Percentiles rank a stretch among this genome's conserved stretches.
Conservation (phyloP, 2,888 invertebrate genomes). For the Aleiodes testaceus region DNA sequence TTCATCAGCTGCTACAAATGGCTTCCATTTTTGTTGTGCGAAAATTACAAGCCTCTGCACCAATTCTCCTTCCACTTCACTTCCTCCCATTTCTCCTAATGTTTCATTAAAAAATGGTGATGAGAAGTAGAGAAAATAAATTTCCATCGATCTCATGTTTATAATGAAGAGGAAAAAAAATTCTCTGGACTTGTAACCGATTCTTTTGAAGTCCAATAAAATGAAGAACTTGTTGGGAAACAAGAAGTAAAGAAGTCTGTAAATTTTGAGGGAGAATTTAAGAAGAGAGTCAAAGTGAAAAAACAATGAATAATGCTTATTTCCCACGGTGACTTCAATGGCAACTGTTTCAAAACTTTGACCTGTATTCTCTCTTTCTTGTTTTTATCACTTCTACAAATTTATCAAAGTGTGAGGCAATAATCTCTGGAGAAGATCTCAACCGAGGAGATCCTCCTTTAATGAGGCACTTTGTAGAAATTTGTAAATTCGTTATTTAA, state of each 20-base stretch:
- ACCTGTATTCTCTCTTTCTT: not conserved
- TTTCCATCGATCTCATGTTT: not conserved
- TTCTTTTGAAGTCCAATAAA: not conserved
- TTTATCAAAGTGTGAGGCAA: not conserved
- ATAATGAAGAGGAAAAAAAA: not conserved
- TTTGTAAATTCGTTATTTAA: too few species aligned
- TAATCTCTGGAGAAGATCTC: not conserved
- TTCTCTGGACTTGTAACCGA: not conserved
- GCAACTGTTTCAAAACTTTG: slow-evolving; percentile 12
- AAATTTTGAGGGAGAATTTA: not conserved
- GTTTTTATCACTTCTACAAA: slow-evolving; percentile 2
- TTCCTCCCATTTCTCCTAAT: not conserved
- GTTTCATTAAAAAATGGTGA: not conserved
- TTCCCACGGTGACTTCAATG: not conserved
- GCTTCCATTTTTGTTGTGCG: not conserved
- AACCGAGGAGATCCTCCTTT: not conserved
- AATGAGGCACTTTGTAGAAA: not conserved
- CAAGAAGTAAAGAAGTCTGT: slow-evolving; percentile 10
- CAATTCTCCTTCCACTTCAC: not conserved
- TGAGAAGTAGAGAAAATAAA: not conserved
- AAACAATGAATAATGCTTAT: slow-evolving; percentile 13
- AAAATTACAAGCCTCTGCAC: not conserved
- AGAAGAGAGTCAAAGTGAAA: not conserved
- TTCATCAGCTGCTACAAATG: slow-evolving; percentile 19
- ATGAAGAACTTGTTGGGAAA: not conserved